Evolutionary conservation across 2,113 vertebrate species (phyloP).

Genomic region (Polypterus bichir): DNA sequence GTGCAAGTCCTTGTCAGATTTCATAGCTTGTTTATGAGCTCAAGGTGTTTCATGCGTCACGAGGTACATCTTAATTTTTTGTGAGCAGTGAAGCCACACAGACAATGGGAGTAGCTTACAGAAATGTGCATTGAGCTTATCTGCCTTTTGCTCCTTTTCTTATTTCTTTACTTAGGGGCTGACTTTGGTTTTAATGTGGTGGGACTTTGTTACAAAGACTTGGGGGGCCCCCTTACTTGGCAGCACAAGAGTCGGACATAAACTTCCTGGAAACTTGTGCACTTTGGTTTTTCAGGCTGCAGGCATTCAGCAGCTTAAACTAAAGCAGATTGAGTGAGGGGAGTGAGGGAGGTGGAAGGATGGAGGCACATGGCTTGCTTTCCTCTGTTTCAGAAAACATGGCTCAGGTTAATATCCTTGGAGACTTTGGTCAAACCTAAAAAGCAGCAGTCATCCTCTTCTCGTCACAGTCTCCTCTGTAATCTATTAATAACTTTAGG

Average conservation of each 20-base stretch:
- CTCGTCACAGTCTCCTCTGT: background rate
- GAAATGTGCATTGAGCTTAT: no score
- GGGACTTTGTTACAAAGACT: slow-evolving; percentile 33
- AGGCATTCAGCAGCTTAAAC: background rate
- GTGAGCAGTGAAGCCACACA: no score
- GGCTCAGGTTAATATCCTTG: background rate
- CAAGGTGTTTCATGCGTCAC: no score
- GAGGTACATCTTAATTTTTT: no score
- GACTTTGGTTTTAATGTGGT: slow-evolving; percentile 30
- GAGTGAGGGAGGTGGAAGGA: background rate
- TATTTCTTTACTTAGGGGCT: slow-evolving; percentile 26
- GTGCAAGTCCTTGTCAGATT: no score
- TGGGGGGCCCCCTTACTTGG: slow-evolving; percentile 31
- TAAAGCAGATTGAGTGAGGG: background rate
- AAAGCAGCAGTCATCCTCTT: background rate
- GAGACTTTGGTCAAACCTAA: background rate
- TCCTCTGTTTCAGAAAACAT: background rate
- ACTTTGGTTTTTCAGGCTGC: slow-evolving; percentile 16
- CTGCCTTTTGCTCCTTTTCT: slow-evolving; percentile 10
- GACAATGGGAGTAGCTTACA: no score
- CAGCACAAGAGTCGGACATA: slow-evolving; percentile 27
- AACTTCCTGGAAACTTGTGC: slow-evolving; percentile 25
- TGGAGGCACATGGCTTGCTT: background rate
- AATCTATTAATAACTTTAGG: background rate
- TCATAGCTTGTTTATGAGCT: no score